Evolutionary conservation across 2,113 vertebrate genomes (phyloP).

Genomic region (Channa argus): DNA sequence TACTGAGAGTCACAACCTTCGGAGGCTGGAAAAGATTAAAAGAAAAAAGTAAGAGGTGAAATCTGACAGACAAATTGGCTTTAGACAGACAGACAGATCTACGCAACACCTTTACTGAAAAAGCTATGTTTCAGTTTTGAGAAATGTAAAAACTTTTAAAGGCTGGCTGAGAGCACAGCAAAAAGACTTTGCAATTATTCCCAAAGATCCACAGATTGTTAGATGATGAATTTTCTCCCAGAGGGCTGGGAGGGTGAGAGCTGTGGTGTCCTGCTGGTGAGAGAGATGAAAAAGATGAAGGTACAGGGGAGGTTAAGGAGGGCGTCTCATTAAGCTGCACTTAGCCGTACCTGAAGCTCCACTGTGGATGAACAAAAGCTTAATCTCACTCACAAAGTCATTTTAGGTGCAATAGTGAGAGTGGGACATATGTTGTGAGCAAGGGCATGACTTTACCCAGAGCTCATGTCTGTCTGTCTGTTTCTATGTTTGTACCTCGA

Average conservation of each 20-base stretch:
- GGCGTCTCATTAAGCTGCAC: slow-evolving; percentile 38
- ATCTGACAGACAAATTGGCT: not conserved
- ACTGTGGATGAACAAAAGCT: not conserved
- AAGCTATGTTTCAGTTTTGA: not conserved
- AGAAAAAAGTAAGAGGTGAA: slow-evolving; percentile 10
- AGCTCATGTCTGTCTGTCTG: not conserved
- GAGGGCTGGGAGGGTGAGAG: not conserved
- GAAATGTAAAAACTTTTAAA: not conserved
- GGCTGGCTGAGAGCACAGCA: not conserved
- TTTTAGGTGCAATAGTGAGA: not conserved
- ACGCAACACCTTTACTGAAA: not conserved
- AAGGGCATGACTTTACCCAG: not conserved
- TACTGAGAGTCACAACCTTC: slow-evolving; percentile 84
- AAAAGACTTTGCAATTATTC: not conserved
- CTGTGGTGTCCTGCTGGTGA: not conserved
- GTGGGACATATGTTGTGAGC: not conserved
- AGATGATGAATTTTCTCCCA: slow-evolving; percentile 20
- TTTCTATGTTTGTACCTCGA: not conserved
- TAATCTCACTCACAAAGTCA: slow-evolving; percentile 11
- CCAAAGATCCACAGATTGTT: slow-evolving; percentile 16
- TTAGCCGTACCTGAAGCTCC: slow-evolving; percentile 20
- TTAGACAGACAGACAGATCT: too few species aligned
- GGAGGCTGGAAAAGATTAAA: slow-evolving; percentile 86
- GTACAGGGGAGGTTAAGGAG: slow-evolving; percentile 1
- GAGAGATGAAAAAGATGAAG: slow-evolving; percentile 12